Base-by-base conservation (phyloP, 2,888 invertebrate species). In the Calliopum simillimum region DNA sequence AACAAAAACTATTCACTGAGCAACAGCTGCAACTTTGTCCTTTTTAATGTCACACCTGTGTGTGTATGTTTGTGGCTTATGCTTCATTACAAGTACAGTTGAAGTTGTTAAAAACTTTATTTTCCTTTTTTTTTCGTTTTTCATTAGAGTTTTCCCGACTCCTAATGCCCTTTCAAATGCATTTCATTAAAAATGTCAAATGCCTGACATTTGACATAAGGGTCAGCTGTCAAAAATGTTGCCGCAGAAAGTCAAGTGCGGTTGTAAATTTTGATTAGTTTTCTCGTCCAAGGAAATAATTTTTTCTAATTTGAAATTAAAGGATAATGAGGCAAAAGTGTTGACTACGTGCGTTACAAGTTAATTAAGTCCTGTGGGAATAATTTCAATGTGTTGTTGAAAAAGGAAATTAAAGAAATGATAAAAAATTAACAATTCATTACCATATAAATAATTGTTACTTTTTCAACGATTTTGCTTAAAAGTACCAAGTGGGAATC, bases 361-460 rank as follows among this genome's bases (percentile, higher is more conserved):
- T 58, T 67, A 67, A 67, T 67, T 67, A 58, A 67, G 59, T 59
- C 59, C 47, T 67, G 67, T 47, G 67, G 66, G 66, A 66, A 51
- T 66, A 19, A 49, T 33, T 25, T 46, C 33, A 33, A 33, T 33
- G 33, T 33, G 33, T 33, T 33, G 5, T 33, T 33, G 33, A 33
- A 33, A 33, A 8, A 33, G 8, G 33, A 33, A 33, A 33, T 33
- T 33, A 33, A 33, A 33, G 33, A n/a, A n/a, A n/a, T n/a, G n/a
- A n/a, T n/a, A n/a, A n/a, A n/a, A n/a, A n/a, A n/a, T n/a, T n/a
- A n/a, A n/a, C n/a, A n/a, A n/a, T n/a, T n/a, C n/a, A n/a, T n/a
- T n/a, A n/a, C n/a, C n/a, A n/a, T n/a, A n/a, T n/a, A n/a, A n/a
- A n/a, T n/a, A n/a, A n/a, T n/a, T n/a, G n/a, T n/a, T n/a, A n/a